Evolutionary conservation across 2,888 invertebrate genomes (phyloP), one percentile per base, ranked within the genome.

Genomic region (Nineta flava): DNA sequence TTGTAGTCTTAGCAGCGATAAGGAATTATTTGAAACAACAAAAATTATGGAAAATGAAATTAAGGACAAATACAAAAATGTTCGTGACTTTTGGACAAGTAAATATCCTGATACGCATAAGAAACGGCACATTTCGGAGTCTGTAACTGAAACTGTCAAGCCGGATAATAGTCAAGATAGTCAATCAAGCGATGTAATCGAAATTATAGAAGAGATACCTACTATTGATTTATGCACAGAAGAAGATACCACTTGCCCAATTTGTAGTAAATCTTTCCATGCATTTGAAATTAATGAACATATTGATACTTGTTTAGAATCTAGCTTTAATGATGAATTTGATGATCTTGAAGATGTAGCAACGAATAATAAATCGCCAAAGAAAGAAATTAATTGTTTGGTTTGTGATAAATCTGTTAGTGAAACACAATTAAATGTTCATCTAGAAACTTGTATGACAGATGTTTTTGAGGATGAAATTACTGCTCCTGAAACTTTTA

Each of bases 281-380:
- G 31, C 13, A 41, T 34, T 12, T 10, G 41, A 47, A 38, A 34
- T 41, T 12, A 34, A 74, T 54, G 57, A 51, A 50, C 75, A 76
- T 59, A 59, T 75, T 35, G 75, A 75, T 41, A 66, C 70, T 50
- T 78, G 77, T 55, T 56, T 73, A 17, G 60, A 65, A 2, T 69
- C 70, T 55, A 65, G 66, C 50, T 64, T 71, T 48, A 69, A 68
- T 51, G 68, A 73, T 53, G 65, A 65, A 40, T 65, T 72, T 41
- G 65, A 70, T 54, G 67, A 69, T 26, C 38, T 49, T 15, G 6
- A 56, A 58, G 35, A 53, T 54, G 41, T 43, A 35, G 12, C 57
- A 50, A 48, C 15, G 53, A 19, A 49, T 38, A 41, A 35, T 2
- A 26, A 51, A 7, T 16, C 34, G 10, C 26, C 26, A 26, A 26